Evolutionary conservation across 2,888 invertebrate genomes (phyloP), one percentile per base, ranked within the genome.

Genomic region (Drosophila mulleri): DNA sequence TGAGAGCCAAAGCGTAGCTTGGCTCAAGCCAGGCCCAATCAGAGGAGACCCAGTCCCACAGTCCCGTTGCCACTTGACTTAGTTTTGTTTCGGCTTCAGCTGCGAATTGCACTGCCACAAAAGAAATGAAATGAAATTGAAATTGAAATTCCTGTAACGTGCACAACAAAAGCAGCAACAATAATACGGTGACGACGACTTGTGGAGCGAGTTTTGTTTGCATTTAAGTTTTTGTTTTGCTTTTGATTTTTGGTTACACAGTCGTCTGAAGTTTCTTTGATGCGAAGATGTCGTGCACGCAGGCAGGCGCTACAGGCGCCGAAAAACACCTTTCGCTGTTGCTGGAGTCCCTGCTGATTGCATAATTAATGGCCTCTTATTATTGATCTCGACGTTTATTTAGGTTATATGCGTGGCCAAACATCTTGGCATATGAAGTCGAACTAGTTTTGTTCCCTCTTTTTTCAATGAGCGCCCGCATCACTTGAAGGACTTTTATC

Each of bases 71-170:
- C 79, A 76, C 78, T 78, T 79, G 73, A 71, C 76, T 79, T 79
- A 72, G 79, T 79, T 79, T 79, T 67, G 72, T 75, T 75, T 72
- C 41, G 52, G 67, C 63, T 26, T 26, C 37, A 26, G 47, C 26
- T 16, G 29, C 59, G 39, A 32, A 48, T 48, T 59, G 58, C 18
- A 47, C 39, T 26, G 47, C 59, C 39, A 29, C 39, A 48, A 59
- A 44, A 32, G 59, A 65, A 68, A 42, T 56, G 65, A 81, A 85
- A 79, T 48, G 65, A 81, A 85, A 83, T 67, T 67, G 82, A 85
- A 84, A 85, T 86, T 88, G 82, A 86, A 88, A 87, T 87, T 87
- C 86, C 82, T 76, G 83, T 59, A 75, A 68, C 88, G 86, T 88
- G 72, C 75, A 54, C 71, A 54, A 56, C 54, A 54, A 80, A 73